Conservation (phyloP, 2,888 invertebrate genomes). For the Tipula helvola region DNA sequence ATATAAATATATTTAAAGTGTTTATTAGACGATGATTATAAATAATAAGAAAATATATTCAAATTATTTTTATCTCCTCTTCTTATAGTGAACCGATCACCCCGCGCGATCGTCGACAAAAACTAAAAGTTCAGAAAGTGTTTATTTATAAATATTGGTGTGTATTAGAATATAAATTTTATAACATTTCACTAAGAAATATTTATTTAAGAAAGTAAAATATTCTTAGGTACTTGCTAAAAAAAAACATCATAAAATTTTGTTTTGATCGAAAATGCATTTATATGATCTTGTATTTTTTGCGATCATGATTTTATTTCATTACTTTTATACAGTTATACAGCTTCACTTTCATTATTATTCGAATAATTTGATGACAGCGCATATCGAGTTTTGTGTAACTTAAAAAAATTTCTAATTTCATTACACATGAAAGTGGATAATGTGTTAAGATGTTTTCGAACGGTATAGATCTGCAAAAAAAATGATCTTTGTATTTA, state of each 20-base stretch:
- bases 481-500: no score
- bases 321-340: neutral
- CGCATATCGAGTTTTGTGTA: neutral
- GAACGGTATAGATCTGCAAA: neutral
- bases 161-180: neutral
- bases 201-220: neutral
- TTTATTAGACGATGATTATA: neutral
- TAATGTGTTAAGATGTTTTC: neutral
- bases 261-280: neutral
- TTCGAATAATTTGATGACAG: neutral
- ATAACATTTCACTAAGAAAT: neutral
- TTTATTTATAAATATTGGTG: no score
- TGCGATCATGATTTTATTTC: neutral
- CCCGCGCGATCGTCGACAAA: neutral
- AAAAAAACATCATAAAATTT: neutral
- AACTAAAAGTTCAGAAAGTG: neutral
- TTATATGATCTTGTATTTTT: neutral
- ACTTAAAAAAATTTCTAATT: neutral
- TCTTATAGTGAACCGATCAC: neutral
- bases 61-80: neutral
- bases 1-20: neutral
- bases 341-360: slow-evolving; percentile 4
- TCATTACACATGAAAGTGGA: neutral
- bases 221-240: neutral
- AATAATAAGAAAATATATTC: neutral